These are phyloP conservation scores for Ceraclea dissimilis DNA, from an alignment of 2,888 invertebrate genomes.

Conservation along the genomic window DNA sequence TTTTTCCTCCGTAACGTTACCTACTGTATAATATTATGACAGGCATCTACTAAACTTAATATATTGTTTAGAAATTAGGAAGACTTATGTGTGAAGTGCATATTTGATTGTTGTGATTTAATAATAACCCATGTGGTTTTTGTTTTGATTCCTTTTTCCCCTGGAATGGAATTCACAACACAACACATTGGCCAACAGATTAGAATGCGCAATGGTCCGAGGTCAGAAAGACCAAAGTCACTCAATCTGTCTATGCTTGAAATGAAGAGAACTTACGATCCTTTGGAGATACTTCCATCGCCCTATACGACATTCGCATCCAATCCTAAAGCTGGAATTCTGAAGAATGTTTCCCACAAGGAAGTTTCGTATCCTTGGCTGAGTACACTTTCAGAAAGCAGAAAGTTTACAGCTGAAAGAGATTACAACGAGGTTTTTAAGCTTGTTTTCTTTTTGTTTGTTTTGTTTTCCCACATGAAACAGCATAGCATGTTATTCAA, in stretches of 20 bases:
- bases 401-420: conserved; percentile 31
- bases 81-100: no score
- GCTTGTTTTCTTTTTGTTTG: conserved; percentile 19
- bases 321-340: neutral
- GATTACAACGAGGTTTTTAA: conserved; percentile 33
- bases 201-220: conserved; percentile 3
- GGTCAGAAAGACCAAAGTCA: conserved; percentile 43
- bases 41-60: no score
- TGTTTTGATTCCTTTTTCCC: neutral
- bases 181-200: conserved; percentile 1
- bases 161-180: no score
- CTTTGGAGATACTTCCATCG: conserved; percentile 2
- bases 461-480: conserved; percentile 11
- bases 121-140: neutral
- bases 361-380: conserved; percentile 8
- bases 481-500: neutral
- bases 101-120: neutral
- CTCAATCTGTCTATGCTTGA: conserved; percentile 44
- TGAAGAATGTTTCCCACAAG: neutral
- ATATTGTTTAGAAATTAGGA: no score
- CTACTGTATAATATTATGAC: no score
- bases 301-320: conserved; percentile 2
- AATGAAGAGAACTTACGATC: conserved; percentile 8
- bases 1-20: no score
- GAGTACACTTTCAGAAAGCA: conserved; percentile 22